Conservation (phyloP, 2,113 vertebrate genomes). For the Macroglossus sobrinus region DNA sequence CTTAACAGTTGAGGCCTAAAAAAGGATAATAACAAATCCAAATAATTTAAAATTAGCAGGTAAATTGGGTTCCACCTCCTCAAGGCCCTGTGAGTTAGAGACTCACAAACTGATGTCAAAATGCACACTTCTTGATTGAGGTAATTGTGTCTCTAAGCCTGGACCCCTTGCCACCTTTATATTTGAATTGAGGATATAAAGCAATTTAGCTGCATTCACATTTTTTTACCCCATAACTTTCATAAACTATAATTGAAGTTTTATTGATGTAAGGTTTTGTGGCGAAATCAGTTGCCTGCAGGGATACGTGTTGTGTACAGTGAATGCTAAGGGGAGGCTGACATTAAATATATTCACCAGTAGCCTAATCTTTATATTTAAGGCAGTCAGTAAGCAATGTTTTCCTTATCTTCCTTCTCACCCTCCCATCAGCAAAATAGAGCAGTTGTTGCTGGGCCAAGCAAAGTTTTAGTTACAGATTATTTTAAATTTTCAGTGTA, state of each 20-base stretch:
- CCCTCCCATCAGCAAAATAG: not conserved
- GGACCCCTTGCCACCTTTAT: not conserved
- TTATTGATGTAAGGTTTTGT: conserved; percentile 24
- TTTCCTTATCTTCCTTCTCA: not conserved
- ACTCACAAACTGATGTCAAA: not conserved
- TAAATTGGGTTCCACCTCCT: not conserved
- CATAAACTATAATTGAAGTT: conserved; percentile 47
- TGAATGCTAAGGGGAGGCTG: not conserved
- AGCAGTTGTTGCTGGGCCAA: not conserved
- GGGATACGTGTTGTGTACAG: not conserved
- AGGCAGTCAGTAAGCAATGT: not conserved
- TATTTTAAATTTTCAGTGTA: not conserved
- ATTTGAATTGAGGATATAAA: conserved; percentile 18
- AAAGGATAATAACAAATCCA: not conserved
- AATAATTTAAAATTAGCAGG: not conserved
- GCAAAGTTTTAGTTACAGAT: not conserved
- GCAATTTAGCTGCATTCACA: not conserved
- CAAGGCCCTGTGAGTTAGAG: not conserved
- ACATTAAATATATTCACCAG: not conserved
- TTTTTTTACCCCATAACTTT: conserved; percentile 17
- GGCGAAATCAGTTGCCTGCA: conserved; percentile 39
- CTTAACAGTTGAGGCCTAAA: not conserved
- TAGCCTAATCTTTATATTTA: not conserved
- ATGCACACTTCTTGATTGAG: not conserved
- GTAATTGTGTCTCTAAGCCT: not conserved